A percentile compares a stretch with the other conserved stretches of the same genome.
phyloP scores from a whole-genome alignment of 2,797 vertebrate genomes.

The Poliocrania exsul region DNA sequence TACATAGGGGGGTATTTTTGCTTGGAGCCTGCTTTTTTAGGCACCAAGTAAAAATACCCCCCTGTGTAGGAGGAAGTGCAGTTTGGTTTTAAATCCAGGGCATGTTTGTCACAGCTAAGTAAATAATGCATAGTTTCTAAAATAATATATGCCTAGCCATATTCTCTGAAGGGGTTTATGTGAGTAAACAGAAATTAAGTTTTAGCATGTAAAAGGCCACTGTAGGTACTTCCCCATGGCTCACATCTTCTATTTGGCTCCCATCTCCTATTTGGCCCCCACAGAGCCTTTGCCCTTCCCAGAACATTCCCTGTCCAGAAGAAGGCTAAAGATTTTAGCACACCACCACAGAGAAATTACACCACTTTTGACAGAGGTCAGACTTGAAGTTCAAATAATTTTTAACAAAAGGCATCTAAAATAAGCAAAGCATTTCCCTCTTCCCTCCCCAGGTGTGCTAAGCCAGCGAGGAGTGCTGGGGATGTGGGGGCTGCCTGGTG shows the following conservation, averaged over 20 bases:
- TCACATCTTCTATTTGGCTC: not conserved
- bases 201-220: not conserved
- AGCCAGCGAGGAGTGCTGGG: accelerated
- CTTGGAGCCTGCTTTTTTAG: not conserved
- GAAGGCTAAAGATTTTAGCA: not conserved
- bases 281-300: not conserved
- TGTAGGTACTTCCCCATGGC: not conserved
- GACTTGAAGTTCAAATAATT: not conserved
- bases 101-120: not conserved
- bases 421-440: not conserved
- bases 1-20: not conserved
- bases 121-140: not conserved
- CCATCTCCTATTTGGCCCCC: not conserved
- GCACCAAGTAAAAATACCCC: not conserved
- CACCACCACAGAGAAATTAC: not conserved
- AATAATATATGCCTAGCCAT: not conserved
- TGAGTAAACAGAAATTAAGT: not conserved
- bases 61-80: not conserved
- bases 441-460: not conserved
- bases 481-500: not conserved
- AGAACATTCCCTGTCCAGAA: not conserved
- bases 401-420: not conserved
- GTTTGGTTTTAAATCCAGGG: not conserved
- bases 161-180: not conserved
- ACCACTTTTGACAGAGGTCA: not conserved